These are phyloP conservation scores for Lophius americanus DNA, from an alignment of 2,797 vertebrate genomes.

Conservation along the genomic window DNA sequence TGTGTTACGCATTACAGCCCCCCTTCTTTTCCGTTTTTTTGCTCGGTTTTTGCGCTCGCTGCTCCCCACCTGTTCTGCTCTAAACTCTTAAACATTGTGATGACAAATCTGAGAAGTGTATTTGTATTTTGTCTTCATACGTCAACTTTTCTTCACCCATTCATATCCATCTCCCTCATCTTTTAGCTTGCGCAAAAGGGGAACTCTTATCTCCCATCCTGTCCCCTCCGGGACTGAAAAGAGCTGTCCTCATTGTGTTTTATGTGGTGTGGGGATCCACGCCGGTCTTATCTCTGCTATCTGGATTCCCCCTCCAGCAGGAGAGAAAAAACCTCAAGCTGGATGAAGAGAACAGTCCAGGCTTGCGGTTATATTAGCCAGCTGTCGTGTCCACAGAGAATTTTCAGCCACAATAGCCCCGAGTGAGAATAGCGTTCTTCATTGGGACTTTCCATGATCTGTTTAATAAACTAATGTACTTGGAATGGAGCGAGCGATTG, in stretches of 20 bases:
- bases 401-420: slow-evolving; percentile 17
- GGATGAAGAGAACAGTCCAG: slow-evolving; percentile 18
- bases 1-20: slow-evolving; percentile 66
- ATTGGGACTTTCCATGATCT: slow-evolving; percentile 41
- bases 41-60: slow-evolving; percentile 40
- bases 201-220: slow-evolving; percentile 38
- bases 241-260: slow-evolving; percentile 36
- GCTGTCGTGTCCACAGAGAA: slow-evolving; percentile 33
- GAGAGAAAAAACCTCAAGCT: slow-evolving; percentile 33
- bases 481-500: slow-evolving; percentile 40
- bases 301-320: slow-evolving; percentile 16
- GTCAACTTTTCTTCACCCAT: neutral
- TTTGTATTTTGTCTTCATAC: slow-evolving; percentile 24
- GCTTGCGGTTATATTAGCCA: slow-evolving; percentile 36
- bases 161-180: neutral
- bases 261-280: slow-evolving; percentile 26
- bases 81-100: slow-evolving; percentile 24
- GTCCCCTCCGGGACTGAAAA: slow-evolving; percentile 37
- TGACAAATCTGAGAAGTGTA: slow-evolving; percentile 52
- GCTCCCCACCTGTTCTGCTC: slow-evolving; percentile 62
- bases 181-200: slow-evolving; percentile 20
- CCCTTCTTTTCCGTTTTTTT: slow-evolving; percentile 29
- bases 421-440: slow-evolving; percentile 33
- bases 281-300: slow-evolving; percentile 33
- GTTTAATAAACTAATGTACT: slow-evolving; percentile 32